phyloP scores from a whole-genome alignment of 2,797 vertebrate species.

The Aselliscus stoliczkanus region DNA sequence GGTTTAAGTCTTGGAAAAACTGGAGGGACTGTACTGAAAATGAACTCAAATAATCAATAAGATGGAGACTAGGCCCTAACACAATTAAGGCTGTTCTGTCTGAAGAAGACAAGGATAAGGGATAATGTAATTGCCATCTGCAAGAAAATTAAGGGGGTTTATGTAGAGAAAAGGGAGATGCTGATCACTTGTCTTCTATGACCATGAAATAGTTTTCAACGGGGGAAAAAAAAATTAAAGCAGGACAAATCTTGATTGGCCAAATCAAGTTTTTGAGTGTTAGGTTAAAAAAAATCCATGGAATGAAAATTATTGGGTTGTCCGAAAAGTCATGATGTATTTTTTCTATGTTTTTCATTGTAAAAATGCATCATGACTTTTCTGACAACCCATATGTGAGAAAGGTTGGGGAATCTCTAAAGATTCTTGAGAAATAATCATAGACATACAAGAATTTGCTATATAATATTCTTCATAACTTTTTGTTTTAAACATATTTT shows the following conservation, averaged over 20 bases:
- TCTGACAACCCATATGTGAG: no score
- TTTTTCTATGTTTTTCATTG: no score
- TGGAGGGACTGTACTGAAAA: background rate
- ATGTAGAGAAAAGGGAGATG: background rate
- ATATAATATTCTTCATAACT: background rate
- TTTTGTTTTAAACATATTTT: constrained; percentile 1
- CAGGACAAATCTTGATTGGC: background rate
- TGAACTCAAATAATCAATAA: constrained; percentile 25
- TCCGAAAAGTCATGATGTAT: no score
- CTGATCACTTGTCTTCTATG: background rate
- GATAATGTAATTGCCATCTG: background rate
- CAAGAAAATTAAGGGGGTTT: constrained; percentile 25
- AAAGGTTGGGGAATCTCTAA: background rate
- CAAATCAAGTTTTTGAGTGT: background rate
- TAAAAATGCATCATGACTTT: no score
- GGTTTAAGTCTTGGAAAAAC: background rate
- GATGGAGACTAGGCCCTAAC: background rate
- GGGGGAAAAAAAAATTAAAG: background rate
- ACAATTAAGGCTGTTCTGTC: constrained; percentile 30
- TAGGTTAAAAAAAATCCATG: background rate
- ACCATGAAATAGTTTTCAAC: background rate
- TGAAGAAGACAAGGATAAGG: constrained; percentile 1
- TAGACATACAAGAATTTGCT: background rate
- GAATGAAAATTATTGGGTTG: background rate
- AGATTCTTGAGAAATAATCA: background rate